Evolutionary conservation across 1,140 invertebrate genomes (phyloP).

Genomic region (Bemisia tabaci): DNA sequence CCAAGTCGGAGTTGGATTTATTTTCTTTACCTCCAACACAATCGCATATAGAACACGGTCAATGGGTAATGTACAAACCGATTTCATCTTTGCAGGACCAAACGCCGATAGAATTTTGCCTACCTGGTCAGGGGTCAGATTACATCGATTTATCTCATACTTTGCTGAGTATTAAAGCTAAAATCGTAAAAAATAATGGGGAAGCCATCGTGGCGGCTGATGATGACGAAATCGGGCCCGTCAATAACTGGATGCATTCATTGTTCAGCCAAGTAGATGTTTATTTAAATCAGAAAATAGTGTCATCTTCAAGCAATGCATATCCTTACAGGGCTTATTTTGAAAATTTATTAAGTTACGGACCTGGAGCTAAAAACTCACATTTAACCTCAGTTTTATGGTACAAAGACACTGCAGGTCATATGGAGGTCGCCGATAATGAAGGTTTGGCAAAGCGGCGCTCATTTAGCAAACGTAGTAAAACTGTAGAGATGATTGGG

Average conservation of each 20-base stretch:
- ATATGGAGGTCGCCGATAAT: constrained; percentile 24
- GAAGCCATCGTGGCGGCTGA: constrained; percentile 13
- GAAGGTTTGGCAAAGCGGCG: constrained; percentile 23
- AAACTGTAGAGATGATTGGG: too few relatives aligned
- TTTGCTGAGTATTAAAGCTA: constrained; percentile 27
- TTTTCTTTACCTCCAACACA: constrained; percentile 32
- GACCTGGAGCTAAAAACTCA: constrained; percentile 31
- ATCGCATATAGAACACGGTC: constrained; percentile 28
- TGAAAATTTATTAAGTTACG: too few relatives aligned
- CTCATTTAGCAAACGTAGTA: too few relatives aligned
- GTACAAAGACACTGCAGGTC: constrained; percentile 19
- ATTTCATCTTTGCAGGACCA: constrained; percentile 28
- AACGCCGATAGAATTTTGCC: constrained; percentile 30
- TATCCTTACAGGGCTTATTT: constrained; percentile 34
- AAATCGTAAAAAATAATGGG: constrained; percentile 22
- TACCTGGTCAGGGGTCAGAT: constrained; percentile 27
- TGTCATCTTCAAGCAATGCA: constrained; percentile 30
- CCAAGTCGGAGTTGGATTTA: constrained; percentile 33
- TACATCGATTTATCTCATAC: constrained; percentile 31
- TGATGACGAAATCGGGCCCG: constrained; percentile 20
- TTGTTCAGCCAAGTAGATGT: constrained; percentile 31
- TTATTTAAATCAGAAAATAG: constrained; percentile 33
- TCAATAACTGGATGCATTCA: constrained; percentile 32
- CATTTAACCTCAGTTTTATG: constrained; percentile 27
- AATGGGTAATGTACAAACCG: constrained; percentile 30